Evolutionary conservation across 1,140 invertebrate species (phyloP), one percentile per base, ranked within the genome.

Genomic region (Panulirus ornatus): DNA sequence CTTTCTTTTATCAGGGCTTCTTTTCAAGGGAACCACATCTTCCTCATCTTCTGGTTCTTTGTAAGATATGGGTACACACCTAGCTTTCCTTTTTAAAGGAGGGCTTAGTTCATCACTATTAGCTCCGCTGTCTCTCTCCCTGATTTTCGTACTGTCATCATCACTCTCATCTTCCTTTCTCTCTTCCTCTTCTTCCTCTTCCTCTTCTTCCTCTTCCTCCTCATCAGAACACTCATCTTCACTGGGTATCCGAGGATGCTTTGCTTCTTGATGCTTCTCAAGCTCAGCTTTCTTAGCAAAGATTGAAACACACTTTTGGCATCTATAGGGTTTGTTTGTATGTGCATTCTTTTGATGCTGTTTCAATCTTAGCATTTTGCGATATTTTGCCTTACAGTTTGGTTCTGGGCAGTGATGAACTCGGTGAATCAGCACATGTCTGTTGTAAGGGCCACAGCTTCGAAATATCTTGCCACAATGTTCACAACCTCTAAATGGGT

Each of bases 331-430:
- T 11, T 89, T 86, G 19, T 87, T 88, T 44, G 86, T 38, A 76
- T 92, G 92, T 38, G 92, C 82, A 40, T 88, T 75, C 63, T 91
- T 91, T 71, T 92, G 92, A 76, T 92, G 92, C 44, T 92, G 88
- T 40, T 92, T 92, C 40, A 92, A 75, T 30, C 87, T 66, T 0
- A 90, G 87, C 82, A 92, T 88, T 30, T 85, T 88, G 5, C 89
- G 66, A 42, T 89, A 92, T 40, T 91, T 88, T 3, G 92, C 92
- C 83, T 91, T 92, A 38, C 92, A 92, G 16, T 87, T 90, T 38
- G 86, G 78, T 44, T 91, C 83, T 14, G 92, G 92, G 38, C 92
- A 92, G 0, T 81, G 82, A n/a, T 90, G 82, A 66, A 90, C 88
- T 36, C 73, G 85, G 76, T 92, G 92, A n/a, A 84, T 51, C 2